Conservation (phyloP, 2,888 invertebrate species). For the Agriotes lineatus region DNA sequence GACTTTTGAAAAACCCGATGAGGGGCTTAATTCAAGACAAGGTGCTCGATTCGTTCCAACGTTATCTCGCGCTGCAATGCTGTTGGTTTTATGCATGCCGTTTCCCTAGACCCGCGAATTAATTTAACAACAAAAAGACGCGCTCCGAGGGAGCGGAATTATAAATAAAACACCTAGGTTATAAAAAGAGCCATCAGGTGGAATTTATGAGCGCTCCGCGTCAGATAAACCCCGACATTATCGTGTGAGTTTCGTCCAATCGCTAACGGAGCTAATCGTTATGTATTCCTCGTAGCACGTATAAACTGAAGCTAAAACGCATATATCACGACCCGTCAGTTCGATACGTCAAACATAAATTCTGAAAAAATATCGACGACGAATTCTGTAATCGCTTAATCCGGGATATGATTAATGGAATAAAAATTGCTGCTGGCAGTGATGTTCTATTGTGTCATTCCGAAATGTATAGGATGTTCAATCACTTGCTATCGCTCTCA, state of each 20-base stretch:
- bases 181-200: constrained; percentile 46
- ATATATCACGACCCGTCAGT: constrained; percentile 49
- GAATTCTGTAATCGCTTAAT: constrained; percentile 46
- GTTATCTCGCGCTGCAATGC: too few species aligned
- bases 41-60: too few species aligned
- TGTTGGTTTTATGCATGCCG: too few species aligned
- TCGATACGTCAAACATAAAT: constrained; percentile 48
- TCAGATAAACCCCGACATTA: constrained; percentile 45
- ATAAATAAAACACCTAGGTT: constrained; percentile 43
- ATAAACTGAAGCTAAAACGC: constrained; percentile 48
- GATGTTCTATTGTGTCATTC: constrained; percentile 40
- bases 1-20: too few species aligned
- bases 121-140: constrained; percentile 18
- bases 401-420: constrained; percentile 46
- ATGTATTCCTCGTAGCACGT: constrained; percentile 48
- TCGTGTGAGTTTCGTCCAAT: constrained; percentile 43
- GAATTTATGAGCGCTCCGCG: constrained; percentile 42
- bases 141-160: constrained; percentile 27
- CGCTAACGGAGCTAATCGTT: constrained; percentile 47
- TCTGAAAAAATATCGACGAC: constrained; percentile 47
- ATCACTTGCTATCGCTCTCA: constrained; percentile 30
- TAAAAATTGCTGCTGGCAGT: constrained; percentile 40
- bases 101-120: not conserved
- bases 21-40: too few species aligned
- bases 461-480: constrained; percentile 32